phyloP scores from a whole-genome alignment of 2,888 invertebrate genomes.

The Smittia sp. region DNA sequence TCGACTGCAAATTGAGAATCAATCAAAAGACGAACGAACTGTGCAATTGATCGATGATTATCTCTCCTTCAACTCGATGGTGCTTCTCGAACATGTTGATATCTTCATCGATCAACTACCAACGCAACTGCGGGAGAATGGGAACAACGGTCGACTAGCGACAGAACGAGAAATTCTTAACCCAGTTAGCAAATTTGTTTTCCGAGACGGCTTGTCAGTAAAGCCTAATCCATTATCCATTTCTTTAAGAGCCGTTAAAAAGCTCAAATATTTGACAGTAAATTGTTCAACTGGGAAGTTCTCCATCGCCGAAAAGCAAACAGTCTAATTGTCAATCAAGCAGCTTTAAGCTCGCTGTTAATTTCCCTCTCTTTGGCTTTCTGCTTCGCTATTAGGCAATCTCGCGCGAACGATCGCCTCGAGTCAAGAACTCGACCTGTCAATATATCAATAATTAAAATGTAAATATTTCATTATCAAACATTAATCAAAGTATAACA shows the following conservation, averaged over 20 bases:
- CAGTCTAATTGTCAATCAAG: constrained; percentile 20
- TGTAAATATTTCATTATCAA: constrained; percentile 34
- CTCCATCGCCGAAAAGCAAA: not conserved
- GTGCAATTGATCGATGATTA: constrained; percentile 1
- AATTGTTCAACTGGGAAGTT: constrained; percentile 1
- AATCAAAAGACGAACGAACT: constrained; percentile 16
- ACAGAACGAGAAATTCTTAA: not conserved
- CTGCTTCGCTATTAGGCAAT: constrained; percentile 7
- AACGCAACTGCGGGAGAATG: too few relatives aligned
- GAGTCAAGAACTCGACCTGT: constrained; percentile 10
- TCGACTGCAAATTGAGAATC: constrained; percentile 9
- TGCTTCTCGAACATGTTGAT: not conserved
- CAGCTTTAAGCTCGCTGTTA: not conserved
- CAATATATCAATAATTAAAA: constrained; percentile 38
- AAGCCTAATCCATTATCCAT: not conserved
- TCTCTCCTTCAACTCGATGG: not conserved
- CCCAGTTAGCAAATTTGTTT: not conserved
- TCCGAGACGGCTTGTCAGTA: not conserved
- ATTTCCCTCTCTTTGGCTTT: not conserved
- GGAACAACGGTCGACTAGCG: too few relatives aligned
- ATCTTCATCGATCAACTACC: not conserved
- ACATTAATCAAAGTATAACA: constrained; percentile 23
- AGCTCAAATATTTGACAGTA: not conserved
- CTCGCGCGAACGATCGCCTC: not conserved
- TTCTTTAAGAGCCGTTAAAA: not conserved